phyloP scores from a whole-genome alignment of 2,113 vertebrate species.

The Rhinopomastus cyanomelas region DNA sequence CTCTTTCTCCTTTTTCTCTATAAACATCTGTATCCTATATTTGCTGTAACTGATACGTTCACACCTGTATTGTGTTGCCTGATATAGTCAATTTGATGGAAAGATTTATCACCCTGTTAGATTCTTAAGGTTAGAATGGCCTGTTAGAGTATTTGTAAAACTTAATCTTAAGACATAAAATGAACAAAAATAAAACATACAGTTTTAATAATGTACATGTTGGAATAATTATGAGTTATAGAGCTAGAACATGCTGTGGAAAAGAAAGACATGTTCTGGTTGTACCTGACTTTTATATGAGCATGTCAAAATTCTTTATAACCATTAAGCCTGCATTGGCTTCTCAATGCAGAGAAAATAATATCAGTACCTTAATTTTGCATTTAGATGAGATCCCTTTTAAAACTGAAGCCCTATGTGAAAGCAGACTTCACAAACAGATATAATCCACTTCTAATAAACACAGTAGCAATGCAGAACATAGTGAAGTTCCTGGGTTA shows the following conservation, averaged over 20 bases:
- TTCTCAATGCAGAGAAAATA: neutral
- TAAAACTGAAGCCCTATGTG: neutral
- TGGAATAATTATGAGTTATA: slow-evolving; percentile 14
- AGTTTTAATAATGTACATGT: neutral
- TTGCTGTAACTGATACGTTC: slow-evolving; percentile 49
- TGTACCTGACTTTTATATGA: neutral
- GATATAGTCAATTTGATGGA: slow-evolving; percentile 45
- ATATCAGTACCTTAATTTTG: neutral
- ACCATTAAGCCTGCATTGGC: neutral
- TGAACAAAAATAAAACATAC: neutral
- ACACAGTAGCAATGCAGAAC: neutral
- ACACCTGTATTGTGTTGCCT: neutral
- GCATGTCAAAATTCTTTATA: neutral
- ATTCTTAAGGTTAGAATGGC: slow-evolving; percentile 16
- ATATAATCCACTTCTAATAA: neutral
- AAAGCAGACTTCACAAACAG: neutral
- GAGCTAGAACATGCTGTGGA: neutral
- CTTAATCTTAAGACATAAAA: slow-evolving; percentile 38
- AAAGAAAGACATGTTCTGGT: neutral
- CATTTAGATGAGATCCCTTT: neutral
- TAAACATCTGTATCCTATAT: slow-evolving; percentile 37
- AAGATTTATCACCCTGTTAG: slow-evolving; percentile 22
- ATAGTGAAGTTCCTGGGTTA: neutral
- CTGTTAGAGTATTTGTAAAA: slow-evolving; percentile 46
- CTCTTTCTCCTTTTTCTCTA: neutral